Evolutionary conservation across 1,140 invertebrate species (phyloP).

Genomic region (Drosophila lowei): DNA sequence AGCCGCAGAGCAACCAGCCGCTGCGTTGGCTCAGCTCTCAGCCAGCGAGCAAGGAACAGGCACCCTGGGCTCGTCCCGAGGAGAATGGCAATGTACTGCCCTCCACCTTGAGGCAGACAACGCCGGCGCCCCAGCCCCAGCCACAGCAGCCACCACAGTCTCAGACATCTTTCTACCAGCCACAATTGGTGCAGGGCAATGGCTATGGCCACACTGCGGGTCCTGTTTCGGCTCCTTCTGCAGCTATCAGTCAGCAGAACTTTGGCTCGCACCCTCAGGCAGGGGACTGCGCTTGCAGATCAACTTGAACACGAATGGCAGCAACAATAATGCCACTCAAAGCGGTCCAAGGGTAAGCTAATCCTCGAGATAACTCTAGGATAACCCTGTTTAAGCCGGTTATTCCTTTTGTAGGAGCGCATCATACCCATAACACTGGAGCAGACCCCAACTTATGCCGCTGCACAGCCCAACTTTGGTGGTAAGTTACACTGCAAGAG

Average conservation of each 20-base stretch:
- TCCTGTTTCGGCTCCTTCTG: constrained; percentile 2
- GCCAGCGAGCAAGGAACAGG: constrained; percentile 69
- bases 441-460: constrained; percentile 76
- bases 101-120: constrained; percentile 64
- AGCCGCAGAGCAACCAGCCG: constrained; percentile 58
- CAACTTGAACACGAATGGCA: constrained; percentile 56
- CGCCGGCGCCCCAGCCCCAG: constrained; percentile 44
- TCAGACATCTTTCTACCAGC: constrained; percentile 40
- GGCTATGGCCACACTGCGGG: constrained; percentile 39
- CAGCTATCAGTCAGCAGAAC: constrained; percentile 54
- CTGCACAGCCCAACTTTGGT: constrained; percentile 74
- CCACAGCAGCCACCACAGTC: constrained; percentile 29
- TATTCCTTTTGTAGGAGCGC: constrained; percentile 63
- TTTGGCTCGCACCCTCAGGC: constrained; percentile 59
- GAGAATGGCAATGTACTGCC: constrained; percentile 79
- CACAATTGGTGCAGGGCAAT: constrained; percentile 53
- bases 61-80: constrained; percentile 76
- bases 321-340: constrained; percentile 56
- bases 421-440: constrained; percentile 85
- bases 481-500: constrained; percentile 56
- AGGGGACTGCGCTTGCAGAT: constrained; percentile 77
- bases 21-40: constrained; percentile 73
- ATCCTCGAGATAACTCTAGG: background rate
- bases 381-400: background rate
- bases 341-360: constrained; percentile 66